Evolutionary conservation across 30 jellyfish, hydroid and myxozoan genomes (phyloP).

Genomic region (Phacellophora camtschatica): DNA sequence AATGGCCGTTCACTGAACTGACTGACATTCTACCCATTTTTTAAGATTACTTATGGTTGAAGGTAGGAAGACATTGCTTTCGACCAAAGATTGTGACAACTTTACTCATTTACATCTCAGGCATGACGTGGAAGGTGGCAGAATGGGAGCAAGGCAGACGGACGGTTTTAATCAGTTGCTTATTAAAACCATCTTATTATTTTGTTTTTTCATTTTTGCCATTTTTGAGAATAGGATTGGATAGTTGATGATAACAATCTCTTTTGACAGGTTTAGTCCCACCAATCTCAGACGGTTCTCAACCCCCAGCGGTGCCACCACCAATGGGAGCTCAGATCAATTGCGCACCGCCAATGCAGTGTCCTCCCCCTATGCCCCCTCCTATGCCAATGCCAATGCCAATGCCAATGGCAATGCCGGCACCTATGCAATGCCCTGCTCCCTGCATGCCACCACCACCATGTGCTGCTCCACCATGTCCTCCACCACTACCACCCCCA

Average conservation of each 20-base stretch:
- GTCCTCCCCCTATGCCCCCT: constrained; percentile 70
- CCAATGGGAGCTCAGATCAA: constrained; percentile 66
- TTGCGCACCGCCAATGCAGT: constrained; percentile 77
- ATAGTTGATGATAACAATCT: background rate
- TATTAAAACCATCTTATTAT: too few species aligned
- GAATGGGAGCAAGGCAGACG: constrained; percentile 65
- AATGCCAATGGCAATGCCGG: constrained; percentile 35
- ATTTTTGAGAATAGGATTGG: too few species aligned
- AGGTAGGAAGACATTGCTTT: too few species aligned
- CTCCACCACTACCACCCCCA: constrained; percentile 79
- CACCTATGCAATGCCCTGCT: constrained; percentile 71
- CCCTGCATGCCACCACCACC: constrained; percentile 77
- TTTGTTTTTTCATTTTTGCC: too few species aligned
- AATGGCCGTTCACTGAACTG: too few species aligned
- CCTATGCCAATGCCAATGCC: constrained; percentile 59
- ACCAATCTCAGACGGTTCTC: constrained; percentile 71
- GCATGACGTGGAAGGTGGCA: constrained; percentile 55
- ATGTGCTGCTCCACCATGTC: constrained; percentile 67
- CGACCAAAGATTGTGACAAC: too few species aligned
- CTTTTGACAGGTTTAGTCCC: constrained; percentile 57
- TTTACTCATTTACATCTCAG: too few species aligned
- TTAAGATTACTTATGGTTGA: too few species aligned
- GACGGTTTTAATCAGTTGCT: too few species aligned
- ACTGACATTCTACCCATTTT: too few species aligned
- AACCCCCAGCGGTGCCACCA: constrained; percentile 56